Percentiles rank a stretch among this genome's conserved stretches.
Conservation (phyloP, 2,113 vertebrate genomes). For the Syngnathus typhle region DNA sequence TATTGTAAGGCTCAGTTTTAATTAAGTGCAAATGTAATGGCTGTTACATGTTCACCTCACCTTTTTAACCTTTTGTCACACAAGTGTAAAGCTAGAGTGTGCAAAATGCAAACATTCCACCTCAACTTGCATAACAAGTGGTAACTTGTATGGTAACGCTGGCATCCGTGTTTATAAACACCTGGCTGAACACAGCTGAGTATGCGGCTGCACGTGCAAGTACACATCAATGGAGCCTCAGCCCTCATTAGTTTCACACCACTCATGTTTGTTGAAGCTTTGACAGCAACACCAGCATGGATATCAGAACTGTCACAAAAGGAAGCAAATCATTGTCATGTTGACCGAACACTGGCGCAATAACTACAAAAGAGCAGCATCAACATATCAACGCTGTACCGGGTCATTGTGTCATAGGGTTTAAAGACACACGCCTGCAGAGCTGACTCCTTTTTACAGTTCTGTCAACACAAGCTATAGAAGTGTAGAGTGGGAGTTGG, state of each 20-base stretch:
- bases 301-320: constrained; percentile 40
- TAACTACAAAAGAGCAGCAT: constrained; percentile 43
- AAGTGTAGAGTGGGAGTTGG: constrained; percentile 8
- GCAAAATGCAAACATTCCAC: neutral
- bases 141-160: neutral
- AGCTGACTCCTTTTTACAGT: constrained; percentile 46
- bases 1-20: neutral
- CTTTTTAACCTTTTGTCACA: neutral
- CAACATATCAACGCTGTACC: constrained; percentile 49
- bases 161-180: neutral
- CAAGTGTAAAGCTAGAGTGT: neutral
- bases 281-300: constrained; percentile 13
- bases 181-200: constrained; percentile 17
- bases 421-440: constrained; percentile 41
- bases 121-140: neutral
- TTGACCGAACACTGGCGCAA: constrained; percentile 29
- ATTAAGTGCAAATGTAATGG: neutral
- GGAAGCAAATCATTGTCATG: constrained; percentile 45
- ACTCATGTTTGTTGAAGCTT: constrained; percentile 23
- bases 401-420: constrained; percentile 48
- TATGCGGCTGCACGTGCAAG: constrained; percentile 23
- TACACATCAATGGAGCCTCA: constrained; percentile 20
- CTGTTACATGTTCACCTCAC: neutral
- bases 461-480: constrained; percentile 40
- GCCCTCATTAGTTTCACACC: constrained; percentile 33